Conservation (phyloP, 2,888 invertebrate species). For the Bedellia somnulentella region DNA sequence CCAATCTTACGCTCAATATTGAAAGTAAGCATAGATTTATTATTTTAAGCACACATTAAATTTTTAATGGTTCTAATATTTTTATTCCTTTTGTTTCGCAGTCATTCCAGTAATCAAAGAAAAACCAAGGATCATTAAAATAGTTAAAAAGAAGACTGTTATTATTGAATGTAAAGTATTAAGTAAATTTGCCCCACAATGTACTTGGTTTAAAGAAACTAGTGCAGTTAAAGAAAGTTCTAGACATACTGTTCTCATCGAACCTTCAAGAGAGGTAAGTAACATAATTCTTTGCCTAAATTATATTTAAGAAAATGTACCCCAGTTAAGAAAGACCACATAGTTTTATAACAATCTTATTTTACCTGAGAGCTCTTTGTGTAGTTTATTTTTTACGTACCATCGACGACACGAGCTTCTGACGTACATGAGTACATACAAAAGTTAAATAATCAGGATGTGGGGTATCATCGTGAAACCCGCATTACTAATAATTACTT, state of each 20-base stretch:
- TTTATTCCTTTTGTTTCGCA: slow-evolving; percentile 24
- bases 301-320: too few relatives aligned
- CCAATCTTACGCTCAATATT: slow-evolving; percentile 95
- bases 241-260: slow-evolving; percentile 74
- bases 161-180: slow-evolving; percentile 92
- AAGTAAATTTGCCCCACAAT: slow-evolving; percentile 90
- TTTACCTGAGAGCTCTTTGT: too few relatives aligned
- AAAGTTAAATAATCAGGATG: too few relatives aligned
- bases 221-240: slow-evolving; percentile 76
- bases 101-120: slow-evolving; percentile 93
- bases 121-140: slow-evolving; percentile 87
- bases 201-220: slow-evolving; percentile 91
- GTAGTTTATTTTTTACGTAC: too few relatives aligned
- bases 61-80: not conserved
- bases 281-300: too few relatives aligned
- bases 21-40: slow-evolving; percentile 87
- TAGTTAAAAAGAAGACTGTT: slow-evolving; percentile 89
- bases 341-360: too few relatives aligned
- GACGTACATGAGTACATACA: too few relatives aligned
- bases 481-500: too few relatives aligned
- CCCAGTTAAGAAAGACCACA: too few relatives aligned
- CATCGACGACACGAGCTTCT: too few relatives aligned
- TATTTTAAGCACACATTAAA: not conserved
- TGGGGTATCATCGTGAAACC: too few relatives aligned
- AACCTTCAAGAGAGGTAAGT: slow-evolving; percentile 76